Evolutionary conservation across 1,140 invertebrate species (phyloP), one percentile per base, ranked within the genome.

Genomic region (Limonius californicus): DNA sequence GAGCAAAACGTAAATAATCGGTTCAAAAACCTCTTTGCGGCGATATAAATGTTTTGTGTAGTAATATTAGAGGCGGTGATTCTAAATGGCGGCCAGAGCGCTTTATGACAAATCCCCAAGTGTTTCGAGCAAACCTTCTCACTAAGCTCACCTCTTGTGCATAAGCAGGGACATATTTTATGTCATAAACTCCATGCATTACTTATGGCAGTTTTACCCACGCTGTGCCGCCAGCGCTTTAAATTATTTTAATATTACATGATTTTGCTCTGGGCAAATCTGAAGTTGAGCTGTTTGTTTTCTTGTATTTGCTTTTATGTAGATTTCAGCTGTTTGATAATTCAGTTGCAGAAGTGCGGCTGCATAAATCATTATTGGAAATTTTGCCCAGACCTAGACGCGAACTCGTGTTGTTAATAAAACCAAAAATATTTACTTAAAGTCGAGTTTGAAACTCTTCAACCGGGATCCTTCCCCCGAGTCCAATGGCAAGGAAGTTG

Each of bases 201-300:
- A 69, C 56, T 67, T 65, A 70, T 70, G 65, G 65, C 54, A 47
- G 63, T 64, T 65, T 58, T 60, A 63, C 57, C 57, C 56, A 58
- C 57, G 43, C 47, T 30, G 61, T 50, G 58, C 55, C 65, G 61
- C 53, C 35, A 57, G 20, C 30, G 60, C 62, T 68, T 70, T 65
- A 70, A 68, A 70, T 70, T 70, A 70, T 68, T 68, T 70, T 68
- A 70, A 70, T 70, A 70, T 66, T 70, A 62, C 66, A 71, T 69
- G 68, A 69, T 69, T 71, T 68, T 60, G 63, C 65, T 53, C 18
- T 60, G 66, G 66, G 63, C 61, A 71, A 70, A 71, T 71, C 69
- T 71, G 70, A 56, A 35, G 23, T 35, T 58, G 30, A 54, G 63
- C 57, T 61, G 57, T 62, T 60, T 66, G 67, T 64, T 65, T 64